Percentiles rank a stretch among this genome's conserved stretches.
Conservation (phyloP, 2,888 invertebrate species). For the Odontocerum albicorne region DNA sequence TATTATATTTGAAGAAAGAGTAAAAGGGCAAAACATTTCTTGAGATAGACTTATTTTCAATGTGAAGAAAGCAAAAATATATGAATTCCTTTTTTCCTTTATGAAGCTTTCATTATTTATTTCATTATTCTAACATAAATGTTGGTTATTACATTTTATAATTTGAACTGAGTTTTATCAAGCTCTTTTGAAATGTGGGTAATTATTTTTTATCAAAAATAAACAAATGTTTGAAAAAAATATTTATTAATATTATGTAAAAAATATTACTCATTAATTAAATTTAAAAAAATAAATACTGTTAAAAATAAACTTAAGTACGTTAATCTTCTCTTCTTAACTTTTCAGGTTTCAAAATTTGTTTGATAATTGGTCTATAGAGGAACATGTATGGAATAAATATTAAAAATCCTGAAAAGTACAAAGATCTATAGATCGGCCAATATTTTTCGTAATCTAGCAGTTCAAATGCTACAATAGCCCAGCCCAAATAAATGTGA, state of each 20-base stretch:
- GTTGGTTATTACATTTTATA: too few species aligned
- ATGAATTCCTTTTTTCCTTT: too few species aligned
- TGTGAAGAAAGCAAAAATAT: too few species aligned
- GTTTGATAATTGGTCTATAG: conserved; percentile 51
- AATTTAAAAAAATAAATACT: not conserved
- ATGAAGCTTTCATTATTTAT: too few species aligned
- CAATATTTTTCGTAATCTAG: conserved; percentile 71
- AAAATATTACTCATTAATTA: not conserved
- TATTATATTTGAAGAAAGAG: not conserved
- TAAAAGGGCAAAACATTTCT: too few species aligned
- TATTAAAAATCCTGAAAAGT: conserved; percentile 69
- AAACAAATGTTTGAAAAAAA: not conserved
- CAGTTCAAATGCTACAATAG: conserved; percentile 72
- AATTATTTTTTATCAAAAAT: too few species aligned
- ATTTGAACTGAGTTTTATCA: too few species aligned
- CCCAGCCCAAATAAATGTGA: conserved; percentile 82
- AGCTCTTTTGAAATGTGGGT: too few species aligned
- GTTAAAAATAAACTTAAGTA: not conserved
- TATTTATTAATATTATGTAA: not conserved
- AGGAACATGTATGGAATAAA: conserved; percentile 67
- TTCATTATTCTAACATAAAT: too few species aligned
- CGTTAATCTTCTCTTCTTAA: conserved; percentile 1
- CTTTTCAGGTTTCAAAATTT: conserved; percentile 20
- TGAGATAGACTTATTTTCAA: too few species aligned
- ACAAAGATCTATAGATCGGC: conserved; percentile 62